Conservation (phyloP, 2,113 vertebrate genomes). For the Zootoca vivipara region DNA sequence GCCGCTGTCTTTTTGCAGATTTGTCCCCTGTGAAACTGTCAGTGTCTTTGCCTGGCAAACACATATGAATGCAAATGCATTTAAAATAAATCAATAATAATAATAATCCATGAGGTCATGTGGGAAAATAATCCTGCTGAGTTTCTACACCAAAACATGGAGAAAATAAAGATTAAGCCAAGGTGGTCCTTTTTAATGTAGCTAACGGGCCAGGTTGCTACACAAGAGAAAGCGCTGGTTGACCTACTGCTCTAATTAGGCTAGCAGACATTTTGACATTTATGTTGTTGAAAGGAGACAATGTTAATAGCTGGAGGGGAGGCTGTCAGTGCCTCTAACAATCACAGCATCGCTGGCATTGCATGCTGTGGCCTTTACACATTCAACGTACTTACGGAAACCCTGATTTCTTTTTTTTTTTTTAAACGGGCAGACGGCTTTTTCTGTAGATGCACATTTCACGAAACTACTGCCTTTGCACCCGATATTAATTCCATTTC, state of each 20-base stretch:
- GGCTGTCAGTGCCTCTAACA: slow-evolving; percentile 68
- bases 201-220: slow-evolving; percentile 47
- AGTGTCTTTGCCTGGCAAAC: neutral
- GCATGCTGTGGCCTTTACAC: slow-evolving; percentile 48
- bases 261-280: slow-evolving; percentile 69
- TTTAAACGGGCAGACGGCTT: neutral
- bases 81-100: neutral
- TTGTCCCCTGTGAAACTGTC: neutral
- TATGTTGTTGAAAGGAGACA: slow-evolving; percentile 63
- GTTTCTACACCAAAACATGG: slow-evolving; percentile 38
- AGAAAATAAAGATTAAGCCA: slow-evolving; percentile 54
- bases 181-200: slow-evolving; percentile 37
- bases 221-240: slow-evolving; percentile 62
- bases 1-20: neutral
- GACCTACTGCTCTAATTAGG: slow-evolving; percentile 77
- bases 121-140: slow-evolving; percentile 34
- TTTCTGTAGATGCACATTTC: neutral
- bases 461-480: neutral
- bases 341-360: slow-evolving; percentile 57
- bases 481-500: neutral
- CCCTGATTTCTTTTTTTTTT: neutral
- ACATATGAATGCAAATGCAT: neutral
- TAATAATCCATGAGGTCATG: slow-evolving; percentile 13
- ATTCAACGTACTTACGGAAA: slow-evolving; percentile 55
- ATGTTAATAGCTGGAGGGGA: slow-evolving; percentile 67